Percentiles rank a stretch among this genome's conserved stretches.
phyloP scores from a whole-genome alignment of 1,140 invertebrate species.

The Argopecten irradians region DNA sequence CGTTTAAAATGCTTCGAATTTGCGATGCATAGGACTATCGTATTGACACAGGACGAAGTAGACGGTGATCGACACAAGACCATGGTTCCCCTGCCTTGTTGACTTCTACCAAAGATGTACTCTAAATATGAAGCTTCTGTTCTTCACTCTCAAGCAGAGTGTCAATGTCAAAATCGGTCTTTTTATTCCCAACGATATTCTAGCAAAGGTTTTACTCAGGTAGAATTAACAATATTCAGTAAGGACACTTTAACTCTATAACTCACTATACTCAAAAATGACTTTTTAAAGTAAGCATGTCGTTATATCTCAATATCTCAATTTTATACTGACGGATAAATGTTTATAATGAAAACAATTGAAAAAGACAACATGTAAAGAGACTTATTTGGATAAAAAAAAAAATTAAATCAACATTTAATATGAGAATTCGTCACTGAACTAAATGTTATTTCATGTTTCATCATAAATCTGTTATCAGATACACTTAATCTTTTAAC shows the following conservation, averaged over 20 bases:
- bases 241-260: neutral
- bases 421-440: too few relatives aligned
- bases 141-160: neutral
- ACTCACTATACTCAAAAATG: too few relatives aligned
- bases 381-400: too few relatives aligned
- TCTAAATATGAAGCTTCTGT: neutral
- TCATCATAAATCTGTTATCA: too few relatives aligned
- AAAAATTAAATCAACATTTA: too few relatives aligned
- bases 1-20: conserved; percentile 16
- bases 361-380: too few relatives aligned
- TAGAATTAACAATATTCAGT: neutral
- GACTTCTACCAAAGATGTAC: neutral
- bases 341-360: too few relatives aligned
- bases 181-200: neutral
- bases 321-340: too few relatives aligned
- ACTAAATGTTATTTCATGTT: too few relatives aligned
- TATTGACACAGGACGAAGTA: neutral
- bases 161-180: conserved; percentile 9
- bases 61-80: neutral
- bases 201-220: neutral
- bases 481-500: neutral
- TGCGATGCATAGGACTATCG: neutral
- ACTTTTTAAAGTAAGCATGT: too few relatives aligned
- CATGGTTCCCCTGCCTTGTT: neutral
- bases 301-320: too few relatives aligned